Base-by-base conservation (phyloP, 2,113 vertebrate species). In the Asarcornis scutulata region DNA sequence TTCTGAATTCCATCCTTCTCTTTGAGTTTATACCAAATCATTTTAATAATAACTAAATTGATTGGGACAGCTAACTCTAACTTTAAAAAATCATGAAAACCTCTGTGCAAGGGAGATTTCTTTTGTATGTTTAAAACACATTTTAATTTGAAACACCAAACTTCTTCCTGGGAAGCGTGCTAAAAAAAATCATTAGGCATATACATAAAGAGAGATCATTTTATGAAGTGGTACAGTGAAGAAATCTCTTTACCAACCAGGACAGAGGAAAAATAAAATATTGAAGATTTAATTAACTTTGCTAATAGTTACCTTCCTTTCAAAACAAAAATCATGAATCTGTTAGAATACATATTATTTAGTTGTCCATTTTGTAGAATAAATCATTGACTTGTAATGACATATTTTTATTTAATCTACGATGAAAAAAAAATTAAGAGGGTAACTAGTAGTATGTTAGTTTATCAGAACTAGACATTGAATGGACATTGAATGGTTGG, bases 71-170 rank as follows among this genome's bases (percentile, higher is more conserved):
- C 83, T 96, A 96, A 68, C 63, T 94, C 38, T 95, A 83, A 96
- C 91, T 96, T 94, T 84, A 94, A 97, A 97, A 95, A 79, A 74
- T 87, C 79, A 89, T 93, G 40, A 97, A 97, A 62, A 50, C 36
- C 66, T 96, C 76, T 36, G n/a, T 93, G 76, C 92, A 84, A 95
- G 13, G 46, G 17, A 20, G 20, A 20, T 21, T 48, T 88, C 77
- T 95, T 96, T 91, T 66, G 96, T 93, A 97, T 95, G 46, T 96
- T 96, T 93, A 96, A 97, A 93, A 96, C 68, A 96, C 63, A 95
- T 78, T 93, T 97, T 93, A 95, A 95, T 96, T 93, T 95, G 95
- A 95, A 97, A 95, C 55, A 92, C 31, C n/a, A 94, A 91, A 89
- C 62, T 96, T 94, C 79, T 91, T 84, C 62, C 89, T 93, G 58